Base-by-base conservation (phyloP, 2,113 vertebrate species). In the Epinephelus lanceolatus region DNA sequence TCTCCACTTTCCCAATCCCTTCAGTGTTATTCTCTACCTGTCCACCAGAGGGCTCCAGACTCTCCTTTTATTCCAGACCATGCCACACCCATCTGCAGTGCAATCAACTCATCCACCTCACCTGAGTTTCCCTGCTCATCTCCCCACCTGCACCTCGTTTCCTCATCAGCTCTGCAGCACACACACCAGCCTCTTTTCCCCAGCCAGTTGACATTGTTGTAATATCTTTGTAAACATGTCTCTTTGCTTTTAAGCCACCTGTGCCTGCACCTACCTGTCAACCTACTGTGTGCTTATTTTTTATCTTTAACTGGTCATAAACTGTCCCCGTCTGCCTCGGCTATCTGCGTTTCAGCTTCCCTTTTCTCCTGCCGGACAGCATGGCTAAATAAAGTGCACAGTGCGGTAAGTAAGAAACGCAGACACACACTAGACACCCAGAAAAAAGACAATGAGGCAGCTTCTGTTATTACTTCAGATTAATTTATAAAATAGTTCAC, bases 401-500 rank as follows among this genome's bases (percentile, higher is more conserved):
- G 2, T 51, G 6, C 1, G 4, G 19, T 42, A 30, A 74, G 37
- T 4, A 40, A 59, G 25, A 83, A 19, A 59, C 3, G 0, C 47
- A 78, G 2, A 42, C 40, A 57, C 27, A 37, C 47, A 55, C 1
- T 0, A 59, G 1, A 53, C 2, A 12, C 23, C 12, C 19, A 81
- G 21, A 80, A 67, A 85, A 51, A 51, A 55, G n/a, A 78, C 55
- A 63, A 7, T 1, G 37, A 85, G 63, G 2, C 30, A 66, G 9
- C 40, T 76, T 1, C 45, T 61, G 74, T 66, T 57, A 76, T 81
- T 81, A 53, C 84, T 91, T 92, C 62, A 86, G 91, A 84, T 93
- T 90, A 59, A 91, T 94, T 95, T 94, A 95, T 93, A 95, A 95
- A 95, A 95, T 75, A 87, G 81, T 88, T 87, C 65, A 92, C 86